Conservation (phyloP, 2,888 invertebrate genomes). For the Deilephila elpenor region DNA sequence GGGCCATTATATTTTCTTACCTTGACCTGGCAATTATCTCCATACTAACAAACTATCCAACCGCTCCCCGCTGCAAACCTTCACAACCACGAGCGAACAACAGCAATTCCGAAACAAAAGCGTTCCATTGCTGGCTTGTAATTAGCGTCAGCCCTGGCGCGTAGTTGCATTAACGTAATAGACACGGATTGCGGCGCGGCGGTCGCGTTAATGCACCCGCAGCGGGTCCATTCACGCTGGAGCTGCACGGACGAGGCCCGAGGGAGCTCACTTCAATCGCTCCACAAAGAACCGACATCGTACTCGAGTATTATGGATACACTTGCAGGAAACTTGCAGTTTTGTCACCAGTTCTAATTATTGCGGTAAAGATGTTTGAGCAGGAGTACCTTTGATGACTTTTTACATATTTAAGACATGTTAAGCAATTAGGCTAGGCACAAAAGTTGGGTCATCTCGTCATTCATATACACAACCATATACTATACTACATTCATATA, state of each 20-base stretch:
- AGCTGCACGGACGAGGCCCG: not conserved
- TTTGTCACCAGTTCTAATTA: not conserved
- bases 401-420: not conserved
- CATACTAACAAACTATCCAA: not conserved
- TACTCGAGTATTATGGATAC: not conserved
- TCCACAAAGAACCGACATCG: not conserved
- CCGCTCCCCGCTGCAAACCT: not conserved
- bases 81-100: slow-evolving; percentile 13
- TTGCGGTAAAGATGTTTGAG: not conserved
- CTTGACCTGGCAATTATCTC: not conserved
- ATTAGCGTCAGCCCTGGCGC: slow-evolving; percentile 6
- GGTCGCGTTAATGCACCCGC: slow-evolving; percentile 22
- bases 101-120: slow-evolving; percentile 26
- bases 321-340: not conserved
- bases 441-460: too few species aligned
- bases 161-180: slow-evolving; percentile 24
- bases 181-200: slow-evolving; percentile 2
- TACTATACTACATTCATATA: too few species aligned
- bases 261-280: not conserved
- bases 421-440: too few species aligned
- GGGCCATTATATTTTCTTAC: too few species aligned
- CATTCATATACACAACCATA: too few species aligned
- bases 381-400: not conserved
- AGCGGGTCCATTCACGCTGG: not conserved
- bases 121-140: slow-evolving; percentile 16